A percentile compares a stretch with the other conserved stretches of the same genome.
Evolutionary conservation across 2,888 invertebrate species (phyloP).

Genomic region (Acanthoscelides obtectus): DNA sequence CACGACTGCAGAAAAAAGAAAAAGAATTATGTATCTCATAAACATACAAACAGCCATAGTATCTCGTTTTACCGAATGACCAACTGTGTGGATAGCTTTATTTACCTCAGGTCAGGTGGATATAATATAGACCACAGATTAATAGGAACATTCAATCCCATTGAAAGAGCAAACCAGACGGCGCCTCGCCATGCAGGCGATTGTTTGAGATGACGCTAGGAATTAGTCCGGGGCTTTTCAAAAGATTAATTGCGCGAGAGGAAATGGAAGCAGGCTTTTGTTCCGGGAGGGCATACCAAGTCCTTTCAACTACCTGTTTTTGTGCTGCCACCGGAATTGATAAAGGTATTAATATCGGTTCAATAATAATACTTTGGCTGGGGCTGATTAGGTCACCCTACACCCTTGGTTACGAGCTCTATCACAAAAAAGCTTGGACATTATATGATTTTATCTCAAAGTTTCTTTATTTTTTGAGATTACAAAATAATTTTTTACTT

Average conservation of each 20-base stretch:
- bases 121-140: not conserved
- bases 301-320: not conserved
- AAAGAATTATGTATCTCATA: too few relatives aligned
- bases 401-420: not conserved
- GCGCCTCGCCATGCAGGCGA: not conserved
- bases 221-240: not conserved
- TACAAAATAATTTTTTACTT: too few relatives aligned
- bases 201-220: not conserved
- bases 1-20: too few relatives aligned
- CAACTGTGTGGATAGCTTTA: too few relatives aligned
- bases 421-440: too few relatives aligned
- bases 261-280: not conserved
- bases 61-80: too few relatives aligned
- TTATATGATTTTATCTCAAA: too few relatives aligned
- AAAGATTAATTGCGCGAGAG: not conserved
- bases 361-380: not conserved
- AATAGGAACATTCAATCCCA: not conserved
- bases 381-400: not conserved
- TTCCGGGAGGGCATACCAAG: not conserved
- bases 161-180: not conserved
- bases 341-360: not conserved
- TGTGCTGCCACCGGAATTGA: not conserved
- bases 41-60: too few relatives aligned
- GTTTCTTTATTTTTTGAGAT: too few relatives aligned
- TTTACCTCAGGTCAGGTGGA: too few relatives aligned